Evolutionary conservation across 1,140 invertebrate genomes (phyloP).

Genomic region (Oryctes rhinoceros): DNA sequence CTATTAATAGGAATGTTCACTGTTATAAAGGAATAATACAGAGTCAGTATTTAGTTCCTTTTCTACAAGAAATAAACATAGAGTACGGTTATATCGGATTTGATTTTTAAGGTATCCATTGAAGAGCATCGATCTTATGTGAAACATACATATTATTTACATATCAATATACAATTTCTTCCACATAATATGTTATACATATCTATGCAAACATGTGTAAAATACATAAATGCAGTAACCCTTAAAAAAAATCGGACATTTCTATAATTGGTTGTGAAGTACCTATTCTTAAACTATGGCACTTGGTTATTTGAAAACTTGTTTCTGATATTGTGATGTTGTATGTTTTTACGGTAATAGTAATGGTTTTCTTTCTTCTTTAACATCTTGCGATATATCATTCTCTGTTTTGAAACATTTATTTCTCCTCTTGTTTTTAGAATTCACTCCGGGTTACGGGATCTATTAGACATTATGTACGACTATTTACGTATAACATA

Average conservation of each 20-base stretch:
- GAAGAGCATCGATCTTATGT: neutral
- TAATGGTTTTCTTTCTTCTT: neutral
- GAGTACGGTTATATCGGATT: neutral
- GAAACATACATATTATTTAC: conserved; percentile 10
- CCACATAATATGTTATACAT: conserved; percentile 32
- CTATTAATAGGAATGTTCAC: neutral
- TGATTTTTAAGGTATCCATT: neutral
- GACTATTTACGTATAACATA: conserved; percentile 1
- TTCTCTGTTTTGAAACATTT: no score
- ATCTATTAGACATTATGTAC: no score
- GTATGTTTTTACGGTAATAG: conserved; percentile 3
- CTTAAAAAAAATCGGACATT: neutral
- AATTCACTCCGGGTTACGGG: no score
- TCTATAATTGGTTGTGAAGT: neutral
- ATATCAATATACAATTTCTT: conserved; percentile 38
- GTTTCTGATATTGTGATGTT: neutral
- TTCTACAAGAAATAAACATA: neutral
- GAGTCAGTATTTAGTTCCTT: neutral
- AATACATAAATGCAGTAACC: conserved; percentile 32
- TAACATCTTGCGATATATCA: no score
- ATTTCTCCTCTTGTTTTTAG: no score
- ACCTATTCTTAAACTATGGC: conserved; percentile 45
- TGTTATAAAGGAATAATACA: neutral
- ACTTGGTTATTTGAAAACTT: conserved; percentile 43
- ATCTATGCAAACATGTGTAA: conserved; percentile 24